phyloP scores from a whole-genome alignment of 2,797 vertebrate genomes.

The Crypturellus tataupa region DNA sequence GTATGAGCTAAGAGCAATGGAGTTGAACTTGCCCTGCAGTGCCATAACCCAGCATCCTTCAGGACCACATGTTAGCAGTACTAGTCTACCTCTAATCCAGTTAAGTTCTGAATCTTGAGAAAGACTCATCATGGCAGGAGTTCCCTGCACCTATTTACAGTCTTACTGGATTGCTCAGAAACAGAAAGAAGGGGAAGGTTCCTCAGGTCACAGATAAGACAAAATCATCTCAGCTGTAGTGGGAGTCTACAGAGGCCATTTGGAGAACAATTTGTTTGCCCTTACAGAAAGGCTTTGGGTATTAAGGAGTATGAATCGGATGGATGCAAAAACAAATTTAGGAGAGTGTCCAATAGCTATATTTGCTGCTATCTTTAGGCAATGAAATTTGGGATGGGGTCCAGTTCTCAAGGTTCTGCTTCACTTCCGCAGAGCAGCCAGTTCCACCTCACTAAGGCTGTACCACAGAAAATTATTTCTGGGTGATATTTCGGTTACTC shows the following conservation, averaged over 20 bases:
- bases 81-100: neutral
- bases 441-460: neutral
- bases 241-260: neutral
- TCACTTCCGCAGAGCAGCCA: neutral
- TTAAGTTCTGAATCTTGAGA: neutral
- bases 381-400: constrained; percentile 21
- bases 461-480: neutral
- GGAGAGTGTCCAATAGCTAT: constrained; percentile 2
- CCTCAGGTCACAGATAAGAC: neutral
- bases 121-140: neutral
- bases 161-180: rapidly evolving
- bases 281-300: constrained; percentile 1
- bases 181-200: neutral
- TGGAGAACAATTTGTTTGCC: constrained; percentile 13
- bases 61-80: neutral
- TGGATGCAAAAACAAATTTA: constrained; percentile 36
- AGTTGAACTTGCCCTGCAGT: neutral
- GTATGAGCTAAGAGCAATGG: neutral
- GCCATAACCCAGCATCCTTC: neutral
- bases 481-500: neutral
- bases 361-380: constrained; percentile 50
- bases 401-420: constrained; percentile 41
- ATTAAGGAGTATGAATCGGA: neutral
- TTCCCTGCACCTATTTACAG: neutral
- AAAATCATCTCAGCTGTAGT: rapidly evolving